These are phyloP conservation scores for Eristalis tenax DNA, from an alignment of 2,888 invertebrate species.

Conservation along the genomic window DNA sequence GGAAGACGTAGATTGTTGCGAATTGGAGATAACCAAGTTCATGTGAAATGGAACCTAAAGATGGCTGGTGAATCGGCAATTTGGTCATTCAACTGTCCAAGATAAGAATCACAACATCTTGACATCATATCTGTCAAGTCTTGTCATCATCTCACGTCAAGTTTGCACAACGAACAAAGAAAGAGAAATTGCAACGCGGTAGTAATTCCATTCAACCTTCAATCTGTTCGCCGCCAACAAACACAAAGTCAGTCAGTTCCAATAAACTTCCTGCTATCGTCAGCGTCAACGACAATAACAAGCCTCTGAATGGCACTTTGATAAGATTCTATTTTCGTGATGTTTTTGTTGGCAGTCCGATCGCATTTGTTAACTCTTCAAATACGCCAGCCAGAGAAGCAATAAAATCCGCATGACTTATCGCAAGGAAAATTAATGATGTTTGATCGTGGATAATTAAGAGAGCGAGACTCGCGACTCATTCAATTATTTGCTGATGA, in stretches of 20 bases:
- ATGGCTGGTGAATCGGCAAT: no score
- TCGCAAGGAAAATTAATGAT: constrained; percentile 22
- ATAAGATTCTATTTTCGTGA: constrained; percentile 39
- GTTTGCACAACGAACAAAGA: neutral
- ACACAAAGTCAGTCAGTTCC: neutral
- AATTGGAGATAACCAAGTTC: no score
- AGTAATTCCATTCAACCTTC: neutral
- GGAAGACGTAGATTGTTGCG: no score
- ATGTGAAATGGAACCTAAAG: no score
- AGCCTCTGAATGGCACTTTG: constrained; percentile 12
- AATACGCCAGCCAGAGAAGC: neutral
- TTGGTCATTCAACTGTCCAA: neutral
- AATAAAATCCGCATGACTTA: constrained; percentile 13
- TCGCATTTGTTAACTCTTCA: neutral
- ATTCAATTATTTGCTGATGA: constrained; percentile 15
- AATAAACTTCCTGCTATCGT: neutral
- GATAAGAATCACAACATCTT: neutral
- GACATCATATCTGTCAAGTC: no score
- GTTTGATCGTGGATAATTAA: constrained; percentile 18
- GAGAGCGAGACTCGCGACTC: constrained; percentile 19
- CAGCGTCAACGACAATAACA: neutral
- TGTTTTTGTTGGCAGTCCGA: neutral
- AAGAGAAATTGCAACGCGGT: neutral
- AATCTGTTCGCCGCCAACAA: neutral
- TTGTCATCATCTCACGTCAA: no score